A percentile compares a stretch with the other conserved stretches of the same genome.
Conservation (phyloP, 2,113 vertebrate genomes). For the Tragelaphus buxtoni region DNA sequence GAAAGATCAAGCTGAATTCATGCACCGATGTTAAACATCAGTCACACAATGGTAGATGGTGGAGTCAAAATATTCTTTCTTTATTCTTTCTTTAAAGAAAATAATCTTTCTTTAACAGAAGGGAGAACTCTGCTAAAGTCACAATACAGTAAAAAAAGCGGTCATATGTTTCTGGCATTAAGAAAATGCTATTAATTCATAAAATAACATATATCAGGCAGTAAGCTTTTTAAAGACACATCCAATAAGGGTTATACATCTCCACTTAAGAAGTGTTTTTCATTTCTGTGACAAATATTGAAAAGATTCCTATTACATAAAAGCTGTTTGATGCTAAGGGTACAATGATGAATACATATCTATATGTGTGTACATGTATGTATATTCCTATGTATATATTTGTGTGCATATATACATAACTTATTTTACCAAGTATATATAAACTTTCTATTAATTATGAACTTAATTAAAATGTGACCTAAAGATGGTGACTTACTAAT, state of each 20-base stretch:
- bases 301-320: not conserved
- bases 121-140: not conserved
- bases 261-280: not conserved
- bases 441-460: not conserved
- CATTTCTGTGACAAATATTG: not conserved
- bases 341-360: not conserved
- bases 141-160: not conserved
- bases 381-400: not conserved
- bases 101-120: not conserved
- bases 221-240: not conserved
- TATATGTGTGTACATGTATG: no score
- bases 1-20: not conserved
- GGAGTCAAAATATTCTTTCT: not conserved
- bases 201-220: not conserved
- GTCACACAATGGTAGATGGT: not conserved
- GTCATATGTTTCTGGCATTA: not conserved
- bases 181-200: not conserved
- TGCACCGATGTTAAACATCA: not conserved
- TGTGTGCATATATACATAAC: not conserved
- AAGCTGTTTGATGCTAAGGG: not conserved
- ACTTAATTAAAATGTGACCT: not conserved
- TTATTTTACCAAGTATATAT: not conserved
- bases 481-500: no score
- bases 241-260: not conserved
- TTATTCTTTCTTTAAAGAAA: not conserved